Evolutionary conservation across 2,888 invertebrate species (phyloP).

Genomic region (Esperia sulphurella): DNA sequence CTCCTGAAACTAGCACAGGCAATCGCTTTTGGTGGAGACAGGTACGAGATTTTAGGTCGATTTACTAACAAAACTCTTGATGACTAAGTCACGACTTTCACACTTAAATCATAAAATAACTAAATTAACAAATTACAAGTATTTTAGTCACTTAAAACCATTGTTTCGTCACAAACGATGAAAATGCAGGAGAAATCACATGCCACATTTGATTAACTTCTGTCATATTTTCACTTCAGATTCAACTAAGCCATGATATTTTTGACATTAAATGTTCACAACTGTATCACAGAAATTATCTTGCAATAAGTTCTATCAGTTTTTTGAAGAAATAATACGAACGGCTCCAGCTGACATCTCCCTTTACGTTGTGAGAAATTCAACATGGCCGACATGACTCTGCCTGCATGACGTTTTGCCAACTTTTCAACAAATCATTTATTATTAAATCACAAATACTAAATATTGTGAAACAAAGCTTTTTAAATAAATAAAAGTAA

Average conservation of each 20-base stretch:
- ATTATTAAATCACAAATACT: background rate
- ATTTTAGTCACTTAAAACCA: slow-evolving; percentile 38
- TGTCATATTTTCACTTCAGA: slow-evolving; percentile 65
- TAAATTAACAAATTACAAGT: slow-evolving; percentile 51
- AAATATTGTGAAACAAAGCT: background rate
- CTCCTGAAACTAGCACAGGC: slow-evolving; percentile 31
- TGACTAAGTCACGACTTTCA: slow-evolving; percentile 47
- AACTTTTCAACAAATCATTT: slow-evolving; percentile 32
- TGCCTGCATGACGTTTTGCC: slow-evolving; percentile 64
- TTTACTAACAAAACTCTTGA: slow-evolving; percentile 47
- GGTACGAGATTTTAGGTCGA: slow-evolving; percentile 42
- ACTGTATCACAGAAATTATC: slow-evolving; percentile 41
- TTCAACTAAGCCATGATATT: slow-evolving; percentile 34
- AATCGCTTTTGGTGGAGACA: slow-evolving; percentile 41
- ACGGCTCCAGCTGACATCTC: slow-evolving; percentile 78
- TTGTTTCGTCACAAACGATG: slow-evolving; percentile 73
- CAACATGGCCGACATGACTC: slow-evolving; percentile 76
- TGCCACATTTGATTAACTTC: slow-evolving; percentile 65
- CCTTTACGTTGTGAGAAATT: slow-evolving; percentile 76
- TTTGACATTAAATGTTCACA: slow-evolving; percentile 31
- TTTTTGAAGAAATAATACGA: slow-evolving; percentile 61
- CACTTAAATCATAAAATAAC: slow-evolving; percentile 56
- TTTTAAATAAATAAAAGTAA: background rate
- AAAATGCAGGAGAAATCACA: slow-evolving; percentile 75
- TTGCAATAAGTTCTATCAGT: slow-evolving; percentile 48